Conservation (phyloP, 2,888 invertebrate species). For the Eilema depressum region DNA sequence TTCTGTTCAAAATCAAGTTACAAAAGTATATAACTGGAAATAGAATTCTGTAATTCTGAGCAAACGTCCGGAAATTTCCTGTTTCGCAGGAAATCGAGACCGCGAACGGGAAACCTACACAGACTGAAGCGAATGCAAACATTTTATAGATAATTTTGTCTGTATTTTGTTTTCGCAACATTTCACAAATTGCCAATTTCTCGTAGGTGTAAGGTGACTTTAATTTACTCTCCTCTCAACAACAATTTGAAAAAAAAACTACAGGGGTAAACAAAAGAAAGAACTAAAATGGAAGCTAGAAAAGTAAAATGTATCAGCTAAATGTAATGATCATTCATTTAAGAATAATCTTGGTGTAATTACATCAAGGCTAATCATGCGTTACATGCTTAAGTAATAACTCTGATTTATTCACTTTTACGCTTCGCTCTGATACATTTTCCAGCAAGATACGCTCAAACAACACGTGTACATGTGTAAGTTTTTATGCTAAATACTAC, state of each 20-base stretch:
- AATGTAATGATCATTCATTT: too few relatives aligned
- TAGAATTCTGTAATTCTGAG: constrained; percentile 56
- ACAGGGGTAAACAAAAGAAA: neutral
- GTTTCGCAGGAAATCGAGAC: constrained; percentile 69
- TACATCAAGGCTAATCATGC: neutral
- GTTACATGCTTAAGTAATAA: constrained; percentile 4
- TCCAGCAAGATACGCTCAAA: neutral
- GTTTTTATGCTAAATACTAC: too few relatives aligned
- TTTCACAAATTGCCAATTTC: constrained; percentile 8
- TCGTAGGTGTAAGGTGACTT: neutral
- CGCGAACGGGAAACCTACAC: constrained; percentile 59
- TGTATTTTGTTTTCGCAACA: constrained; percentile 22
- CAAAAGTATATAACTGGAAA: constrained; percentile 33
- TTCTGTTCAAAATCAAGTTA: constrained; percentile 5
- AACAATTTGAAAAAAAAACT: too few relatives aligned
- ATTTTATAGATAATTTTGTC: constrained; percentile 30
- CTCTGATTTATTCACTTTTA: neutral
- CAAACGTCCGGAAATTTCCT: constrained; percentile 67
- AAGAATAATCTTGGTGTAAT: neutral
- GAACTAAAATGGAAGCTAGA: neutral
- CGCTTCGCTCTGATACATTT: neutral
- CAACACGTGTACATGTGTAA: neutral
- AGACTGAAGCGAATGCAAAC: constrained; percentile 51
- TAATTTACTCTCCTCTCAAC: neutral
- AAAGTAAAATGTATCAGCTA: too few relatives aligned